Evolutionary conservation across 2,888 invertebrate species (phyloP).

Genomic region (Lucinisca nassula): DNA sequence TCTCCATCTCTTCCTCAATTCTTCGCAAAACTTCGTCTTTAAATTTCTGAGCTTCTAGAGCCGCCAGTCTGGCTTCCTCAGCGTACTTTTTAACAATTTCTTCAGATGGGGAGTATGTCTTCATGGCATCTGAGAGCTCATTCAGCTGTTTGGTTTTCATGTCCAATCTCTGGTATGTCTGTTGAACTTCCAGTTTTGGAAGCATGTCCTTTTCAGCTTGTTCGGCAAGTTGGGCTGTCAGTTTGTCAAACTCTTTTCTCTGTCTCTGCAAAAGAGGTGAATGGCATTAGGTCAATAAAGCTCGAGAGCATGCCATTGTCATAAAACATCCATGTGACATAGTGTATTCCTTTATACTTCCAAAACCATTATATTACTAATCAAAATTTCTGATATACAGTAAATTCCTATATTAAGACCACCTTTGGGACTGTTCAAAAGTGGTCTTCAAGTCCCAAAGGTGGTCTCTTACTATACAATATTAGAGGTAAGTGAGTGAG

Average conservation of each 20-base stretch:
- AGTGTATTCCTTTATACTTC: too few species aligned
- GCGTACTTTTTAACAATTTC: constrained; percentile 83
- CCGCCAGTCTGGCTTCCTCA: constrained; percentile 77
- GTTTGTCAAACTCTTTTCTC: constrained; percentile 83
- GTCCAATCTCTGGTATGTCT: constrained; percentile 81
- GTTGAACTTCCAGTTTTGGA: constrained; percentile 80
- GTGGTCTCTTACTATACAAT: too few species aligned
- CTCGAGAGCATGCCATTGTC: too few species aligned
- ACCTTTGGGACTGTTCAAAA: too few species aligned
- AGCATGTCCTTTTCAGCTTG: constrained; percentile 80
- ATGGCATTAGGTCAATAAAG: too few species aligned
- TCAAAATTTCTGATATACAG: too few species aligned
- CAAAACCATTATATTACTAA: too few species aligned
- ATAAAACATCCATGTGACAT: too few species aligned
- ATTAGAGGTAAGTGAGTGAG: too few species aligned
- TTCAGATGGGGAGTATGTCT: constrained; percentile 79
- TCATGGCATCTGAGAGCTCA: constrained; percentile 85
- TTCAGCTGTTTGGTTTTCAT: constrained; percentile 85
- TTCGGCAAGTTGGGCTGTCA: constrained; percentile 78
- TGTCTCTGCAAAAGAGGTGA: constrained; percentile 74
- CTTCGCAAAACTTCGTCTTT: constrained; percentile 75
- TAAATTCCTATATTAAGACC: too few species aligned
- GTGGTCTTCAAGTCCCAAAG: too few species aligned
- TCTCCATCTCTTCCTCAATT: constrained; percentile 82
- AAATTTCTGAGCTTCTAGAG: constrained; percentile 78